These are phyloP conservation scores for Parascotia fuliginaria DNA, from an alignment of 2,888 invertebrate genomes.

Conservation along the genomic window DNA sequence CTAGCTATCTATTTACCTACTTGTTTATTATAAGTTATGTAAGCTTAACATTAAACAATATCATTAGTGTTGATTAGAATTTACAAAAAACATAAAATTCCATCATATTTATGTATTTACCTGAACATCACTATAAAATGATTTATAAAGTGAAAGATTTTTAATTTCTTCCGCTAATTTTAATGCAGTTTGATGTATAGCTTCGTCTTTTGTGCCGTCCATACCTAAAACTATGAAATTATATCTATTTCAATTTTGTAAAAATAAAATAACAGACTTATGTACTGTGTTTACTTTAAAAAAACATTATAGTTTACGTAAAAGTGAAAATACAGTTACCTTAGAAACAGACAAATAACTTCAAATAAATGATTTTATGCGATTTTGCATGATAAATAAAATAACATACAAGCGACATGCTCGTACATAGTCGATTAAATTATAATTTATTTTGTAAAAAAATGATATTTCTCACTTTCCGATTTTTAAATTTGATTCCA, in stretches of 20 bases:
- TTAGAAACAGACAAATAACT: slow-evolving; percentile 56
- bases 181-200: slow-evolving; percentile 90
- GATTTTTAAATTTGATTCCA: too few relatives aligned
- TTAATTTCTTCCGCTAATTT: slow-evolving; percentile 93
- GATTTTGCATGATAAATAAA: not conserved
- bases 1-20: too few relatives aligned
- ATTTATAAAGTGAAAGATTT: slow-evolving; percentile 90
- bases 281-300: slow-evolving; percentile 67
- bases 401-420: too few relatives aligned
- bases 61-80: too few relatives aligned
- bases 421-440: too few relatives aligned
- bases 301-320: slow-evolving; percentile 63
- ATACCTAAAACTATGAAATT: slow-evolving; percentile 58
- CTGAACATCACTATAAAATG: slow-evolving; percentile 92
- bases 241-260: slow-evolving; percentile 60
- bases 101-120: slow-evolving; percentile 71
- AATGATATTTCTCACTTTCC: too few relatives aligned
- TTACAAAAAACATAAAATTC: too few relatives aligned
- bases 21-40: too few relatives aligned
- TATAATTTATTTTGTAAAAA: too few relatives aligned
- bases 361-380: not conserved
- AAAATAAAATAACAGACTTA: slow-evolving; percentile 62
- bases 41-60: too few relatives aligned
- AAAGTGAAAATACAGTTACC: slow-evolving; percentile 60
- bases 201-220: slow-evolving; percentile 86